Evolutionary conservation across 2,888 invertebrate species (phyloP).

Genomic region (Pemphredon lugubris): DNA sequence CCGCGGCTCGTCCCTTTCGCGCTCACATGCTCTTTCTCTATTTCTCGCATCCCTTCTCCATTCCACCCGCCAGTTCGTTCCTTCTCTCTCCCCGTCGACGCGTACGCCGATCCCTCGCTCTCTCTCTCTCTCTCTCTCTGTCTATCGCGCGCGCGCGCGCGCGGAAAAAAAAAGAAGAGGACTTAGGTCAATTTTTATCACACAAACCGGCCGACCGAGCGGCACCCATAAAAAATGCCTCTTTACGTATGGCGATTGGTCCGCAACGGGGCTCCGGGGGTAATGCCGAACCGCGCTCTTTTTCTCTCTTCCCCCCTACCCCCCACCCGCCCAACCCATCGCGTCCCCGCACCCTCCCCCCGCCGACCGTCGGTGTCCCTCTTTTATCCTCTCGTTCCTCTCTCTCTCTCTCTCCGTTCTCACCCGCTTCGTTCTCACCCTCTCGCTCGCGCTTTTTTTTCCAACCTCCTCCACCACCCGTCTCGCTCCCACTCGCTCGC

Average conservation of each 20-base stretch:
- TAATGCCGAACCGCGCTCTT: constrained; percentile 76
- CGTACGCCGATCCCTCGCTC: constrained; percentile 16
- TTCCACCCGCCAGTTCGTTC: constrained; percentile 22
- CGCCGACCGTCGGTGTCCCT: constrained; percentile 46
- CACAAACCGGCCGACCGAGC: constrained; percentile 78
- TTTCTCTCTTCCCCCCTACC: constrained; percentile 31
- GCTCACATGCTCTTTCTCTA: constrained; percentile 18
- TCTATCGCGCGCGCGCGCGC: no score
- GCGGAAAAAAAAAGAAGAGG: constrained; percentile 75
- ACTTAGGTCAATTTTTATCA: constrained; percentile 81
- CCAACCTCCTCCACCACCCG: constrained; percentile 18
- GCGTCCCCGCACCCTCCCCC: constrained; percentile 10
- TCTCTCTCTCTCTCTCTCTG: no score
- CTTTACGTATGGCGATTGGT: constrained; percentile 82
- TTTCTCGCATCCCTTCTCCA: constrained; percentile 4
- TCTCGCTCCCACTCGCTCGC: constrained; percentile 27
- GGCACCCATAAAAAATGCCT: constrained; percentile 81
- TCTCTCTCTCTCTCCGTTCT: constrained; percentile 18
- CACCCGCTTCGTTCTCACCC: constrained; percentile 20
- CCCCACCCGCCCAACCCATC: constrained; percentile 4
- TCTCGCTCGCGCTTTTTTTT: constrained; percentile 37
- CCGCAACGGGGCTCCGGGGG: constrained; percentile 78
- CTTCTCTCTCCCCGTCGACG: constrained; percentile 7
- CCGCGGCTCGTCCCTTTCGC: constrained; percentile 15
- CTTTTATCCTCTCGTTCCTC: constrained; percentile 51